A percentile compares a stretch with the other conserved stretches of the same genome.
These are phyloP conservation scores for Rhea pennata DNA, from an alignment of 2,113 vertebrate genomes.

Conservation along the genomic window DNA sequence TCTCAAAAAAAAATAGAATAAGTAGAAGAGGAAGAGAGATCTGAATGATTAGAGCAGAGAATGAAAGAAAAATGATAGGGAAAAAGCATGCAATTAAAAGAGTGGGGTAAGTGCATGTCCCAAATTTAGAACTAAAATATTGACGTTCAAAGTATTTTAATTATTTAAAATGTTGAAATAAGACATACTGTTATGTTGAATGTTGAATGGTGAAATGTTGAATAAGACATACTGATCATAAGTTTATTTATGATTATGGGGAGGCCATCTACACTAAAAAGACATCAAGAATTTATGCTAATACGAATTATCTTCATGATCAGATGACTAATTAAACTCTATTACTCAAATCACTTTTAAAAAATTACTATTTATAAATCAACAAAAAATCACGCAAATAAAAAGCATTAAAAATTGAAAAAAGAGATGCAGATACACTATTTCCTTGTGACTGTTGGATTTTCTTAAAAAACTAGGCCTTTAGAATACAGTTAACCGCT, in stretches of 20 bases:
- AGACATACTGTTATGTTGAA: no score
- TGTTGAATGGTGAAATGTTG: no score
- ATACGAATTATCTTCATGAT: conserved; percentile 17
- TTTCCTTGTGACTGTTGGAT: not conserved
- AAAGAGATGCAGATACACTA: conserved; percentile 28
- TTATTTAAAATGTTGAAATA: conserved; percentile 32
- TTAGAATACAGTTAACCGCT: conserved; percentile 3
- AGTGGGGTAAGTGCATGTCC: not conserved
- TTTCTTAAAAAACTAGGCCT: not conserved
- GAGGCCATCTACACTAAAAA: conserved; percentile 15
- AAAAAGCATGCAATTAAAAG: not conserved
- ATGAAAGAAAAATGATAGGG: not conserved
- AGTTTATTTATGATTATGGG: conserved; percentile 41
- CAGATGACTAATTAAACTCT: conserved; percentile 1
- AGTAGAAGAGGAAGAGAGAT: not conserved
- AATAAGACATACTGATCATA: not conserved
- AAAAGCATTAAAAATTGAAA: not conserved
- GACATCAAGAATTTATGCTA: not conserved
- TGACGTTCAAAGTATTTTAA: not conserved
- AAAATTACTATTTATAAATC: conserved; percentile 47
- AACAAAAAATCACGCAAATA: conserved; percentile 17
- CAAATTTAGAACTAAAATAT: not conserved
- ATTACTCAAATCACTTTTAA: not conserved
- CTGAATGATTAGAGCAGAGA: not conserved
- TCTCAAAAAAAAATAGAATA: not conserved